Conservation (phyloP, 2,888 invertebrate genomes). For the Morpho helenor region DNA sequence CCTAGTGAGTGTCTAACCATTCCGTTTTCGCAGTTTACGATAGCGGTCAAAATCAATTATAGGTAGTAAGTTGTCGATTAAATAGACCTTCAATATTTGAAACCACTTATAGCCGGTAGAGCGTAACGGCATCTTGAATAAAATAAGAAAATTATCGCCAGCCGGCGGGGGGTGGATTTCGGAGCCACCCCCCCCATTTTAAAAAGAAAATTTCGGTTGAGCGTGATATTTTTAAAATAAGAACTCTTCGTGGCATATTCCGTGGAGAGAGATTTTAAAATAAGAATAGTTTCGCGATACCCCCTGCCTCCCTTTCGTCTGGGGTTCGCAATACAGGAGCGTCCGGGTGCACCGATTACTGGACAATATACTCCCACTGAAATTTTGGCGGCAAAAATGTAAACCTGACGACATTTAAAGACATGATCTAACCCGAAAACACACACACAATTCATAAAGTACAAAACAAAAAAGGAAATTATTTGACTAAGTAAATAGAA, state of each 20-base stretch:
- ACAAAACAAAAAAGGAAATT: no score
- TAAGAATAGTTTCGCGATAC: constrained; percentile 77
- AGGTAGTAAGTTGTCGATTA: no score
- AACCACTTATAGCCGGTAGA: constrained; percentile 11
- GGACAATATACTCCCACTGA: background rate
- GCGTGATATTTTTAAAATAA: constrained; percentile 79
- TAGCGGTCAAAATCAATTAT: no score
- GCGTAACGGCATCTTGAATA: constrained; percentile 32
- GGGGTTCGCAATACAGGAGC: constrained; percentile 64
- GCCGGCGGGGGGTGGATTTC: constrained; percentile 67
- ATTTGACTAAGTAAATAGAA: no score
- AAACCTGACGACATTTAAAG: no score
- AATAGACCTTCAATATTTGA: background rate
- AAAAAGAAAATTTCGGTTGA: constrained; percentile 77
- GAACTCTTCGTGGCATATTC: constrained; percentile 78
- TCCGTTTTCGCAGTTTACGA: no score
- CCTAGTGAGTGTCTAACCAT: no score
- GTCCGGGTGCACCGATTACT: constrained; percentile 23
- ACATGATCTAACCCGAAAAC: no score
- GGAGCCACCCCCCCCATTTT: constrained; percentile 72
- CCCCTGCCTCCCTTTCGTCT: constrained; percentile 56
- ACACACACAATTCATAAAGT: no score
- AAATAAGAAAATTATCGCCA: constrained; percentile 65
- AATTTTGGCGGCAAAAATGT: no score
- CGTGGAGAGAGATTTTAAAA: constrained; percentile 78